Base-by-base conservation (phyloP, 2,113 vertebrate genomes). In the Grallaria varia region DNA sequence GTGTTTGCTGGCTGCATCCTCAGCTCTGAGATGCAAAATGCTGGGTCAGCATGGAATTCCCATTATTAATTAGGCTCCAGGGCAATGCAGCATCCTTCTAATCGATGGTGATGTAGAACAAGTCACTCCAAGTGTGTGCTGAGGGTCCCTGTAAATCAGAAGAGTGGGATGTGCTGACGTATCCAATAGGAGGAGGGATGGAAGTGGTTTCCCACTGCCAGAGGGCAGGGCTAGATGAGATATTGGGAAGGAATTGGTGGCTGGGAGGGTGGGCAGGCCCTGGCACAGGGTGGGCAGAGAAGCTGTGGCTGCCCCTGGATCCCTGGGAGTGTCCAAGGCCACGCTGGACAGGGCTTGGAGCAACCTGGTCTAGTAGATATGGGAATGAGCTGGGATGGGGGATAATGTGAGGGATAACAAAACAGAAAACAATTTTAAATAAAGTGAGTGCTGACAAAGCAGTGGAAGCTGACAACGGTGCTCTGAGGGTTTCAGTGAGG, bases 351-450 rank as follows among this genome's bases (percentile, higher is more conserved):
- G 23, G 40, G 19, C 7, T 58, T 31, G 60, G 75, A 80, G 17
- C 16, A 9, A 0, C 17, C 42, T 50, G 85, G 58, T 11, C 2
- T 0, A 2, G 14, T 37, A 42, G 42, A 25, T 4, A 4, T 6
- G n/a, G 7, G 35, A 25, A 6, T 37, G 33, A 66, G 37, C 7
- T 5, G 1, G n/a, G 64, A 14, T 2, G 52, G 53, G 28, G 12
- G 8, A 56, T 77, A 25, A 4, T 5, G 19, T 45, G 10, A 33
- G 60, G 78, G 73, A 75, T 24, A 77, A 68, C 1, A 2, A 33
- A 40, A n/a, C 5, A 47, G 42, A 66, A 68, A 76, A 24, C 0
- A 8, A 93, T 63, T 49, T 56, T 14, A 59, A 91, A 53, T 4
- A 8, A 9, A 56, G 60, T 71, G 42, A 22, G 13, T 6, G 56